Percentiles rank a stretch among this genome's conserved stretches.
Evolutionary conservation across 2,888 invertebrate species (phyloP).

Genomic region (Netelia fuscicornis): DNA sequence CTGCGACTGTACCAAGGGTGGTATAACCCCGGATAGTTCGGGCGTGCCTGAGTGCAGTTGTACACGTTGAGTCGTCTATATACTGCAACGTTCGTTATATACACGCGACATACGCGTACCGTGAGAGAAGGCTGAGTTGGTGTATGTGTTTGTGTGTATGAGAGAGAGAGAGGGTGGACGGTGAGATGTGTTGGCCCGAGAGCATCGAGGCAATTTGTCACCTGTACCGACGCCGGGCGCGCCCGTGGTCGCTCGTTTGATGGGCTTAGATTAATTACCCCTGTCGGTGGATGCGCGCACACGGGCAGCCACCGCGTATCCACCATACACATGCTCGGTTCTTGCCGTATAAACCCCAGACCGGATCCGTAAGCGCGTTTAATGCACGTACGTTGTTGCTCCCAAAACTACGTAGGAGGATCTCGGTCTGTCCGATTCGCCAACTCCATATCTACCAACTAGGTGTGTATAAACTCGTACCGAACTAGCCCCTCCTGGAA

Average conservation of each 20-base stretch:
- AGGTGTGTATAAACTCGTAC: neutral
- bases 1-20: conserved; percentile 63
- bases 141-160: conserved; percentile 24
- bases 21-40: conserved; percentile 58
- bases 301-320: conserved; percentile 19
- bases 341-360: conserved; percentile 67
- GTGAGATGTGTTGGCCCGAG: conserved; percentile 60
- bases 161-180: conserved; percentile 19
- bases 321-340: conserved; percentile 62
- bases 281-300: conserved; percentile 72
- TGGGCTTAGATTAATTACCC: conserved; percentile 83
- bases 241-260: conserved; percentile 78
- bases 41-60: conserved; percentile 56
- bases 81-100: neutral
- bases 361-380: conserved; percentile 39
- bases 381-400: conserved; percentile 60
- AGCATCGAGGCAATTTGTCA: conserved; percentile 82
- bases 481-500: conserved; percentile 26
- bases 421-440: conserved; percentile 53
- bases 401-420: conserved; percentile 47
- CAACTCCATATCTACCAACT: conserved; percentile 49
- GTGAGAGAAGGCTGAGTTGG: conserved; percentile 24
- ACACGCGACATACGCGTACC: neutral
- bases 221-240: conserved; percentile 75
- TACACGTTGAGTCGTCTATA: conserved; percentile 19